Conservation (phyloP, 2,888 invertebrate species). For the Oegoconia quadripuncta region DNA sequence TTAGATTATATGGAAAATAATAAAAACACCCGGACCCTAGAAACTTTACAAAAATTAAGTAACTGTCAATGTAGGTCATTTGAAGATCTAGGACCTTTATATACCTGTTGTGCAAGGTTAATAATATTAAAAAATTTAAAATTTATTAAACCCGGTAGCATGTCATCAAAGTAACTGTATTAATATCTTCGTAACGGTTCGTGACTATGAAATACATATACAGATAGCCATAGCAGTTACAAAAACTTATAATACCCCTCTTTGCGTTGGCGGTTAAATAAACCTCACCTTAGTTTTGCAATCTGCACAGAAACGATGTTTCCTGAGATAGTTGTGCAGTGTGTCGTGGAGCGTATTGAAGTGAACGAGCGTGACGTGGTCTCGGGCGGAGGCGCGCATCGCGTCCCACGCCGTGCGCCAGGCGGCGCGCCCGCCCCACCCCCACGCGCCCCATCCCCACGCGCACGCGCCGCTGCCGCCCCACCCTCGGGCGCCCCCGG, state of each 20-base stretch:
- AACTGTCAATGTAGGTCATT: too few relatives aligned
- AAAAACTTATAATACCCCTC: not conserved
- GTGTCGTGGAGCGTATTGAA: slow-evolving; percentile 91
- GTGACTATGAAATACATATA: not conserved
- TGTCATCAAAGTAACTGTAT: too few relatives aligned
- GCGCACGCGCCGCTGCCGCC: slow-evolving; percentile 81
- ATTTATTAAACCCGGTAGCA: too few relatives aligned
- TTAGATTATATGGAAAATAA: too few relatives aligned
- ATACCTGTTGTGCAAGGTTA: too few relatives aligned
- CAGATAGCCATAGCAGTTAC: not conserved
- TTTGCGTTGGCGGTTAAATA: too few relatives aligned
- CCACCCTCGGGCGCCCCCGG: slow-evolving; percentile 87
- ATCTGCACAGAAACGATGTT: slow-evolving; percentile 96
- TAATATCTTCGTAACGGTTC: too few relatives aligned
- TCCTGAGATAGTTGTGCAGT: slow-evolving; percentile 92
- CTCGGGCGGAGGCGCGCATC: slow-evolving; percentile 88
- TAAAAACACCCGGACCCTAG: too few relatives aligned
- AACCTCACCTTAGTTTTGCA: slow-evolving; percentile 91
- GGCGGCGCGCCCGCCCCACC: slow-evolving; percentile 78
- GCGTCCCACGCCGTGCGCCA: slow-evolving; percentile 93
- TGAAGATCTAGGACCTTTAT: too few relatives aligned
- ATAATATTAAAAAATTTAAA: too few relatives aligned
- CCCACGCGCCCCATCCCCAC: slow-evolving; percentile 90
- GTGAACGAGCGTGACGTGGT: slow-evolving; percentile 93
- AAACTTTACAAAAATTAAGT: too few relatives aligned